phyloP scores from a whole-genome alignment of 2,888 invertebrate genomes.

The Xanthorhoe designata region DNA sequence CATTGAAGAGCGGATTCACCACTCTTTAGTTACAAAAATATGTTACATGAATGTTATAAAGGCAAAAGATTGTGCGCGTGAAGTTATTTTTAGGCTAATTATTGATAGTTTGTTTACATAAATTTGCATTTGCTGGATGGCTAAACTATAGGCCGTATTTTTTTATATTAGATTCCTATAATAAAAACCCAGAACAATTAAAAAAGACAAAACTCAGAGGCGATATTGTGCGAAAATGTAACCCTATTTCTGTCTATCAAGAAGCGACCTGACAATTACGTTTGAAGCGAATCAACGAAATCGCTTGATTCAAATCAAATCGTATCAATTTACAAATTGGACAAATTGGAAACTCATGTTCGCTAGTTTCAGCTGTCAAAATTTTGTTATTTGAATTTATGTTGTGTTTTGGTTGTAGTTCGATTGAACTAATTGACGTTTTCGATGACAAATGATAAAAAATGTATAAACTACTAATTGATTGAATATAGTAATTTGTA shows the following conservation, averaged over 20 bases:
- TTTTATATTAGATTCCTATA: too few relatives aligned
- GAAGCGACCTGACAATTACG: conserved; percentile 26
- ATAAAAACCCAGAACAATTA: neutral
- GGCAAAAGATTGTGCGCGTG: too few relatives aligned
- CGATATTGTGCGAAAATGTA: neutral
- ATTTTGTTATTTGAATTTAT: conserved; percentile 11
- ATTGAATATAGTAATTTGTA: neutral
- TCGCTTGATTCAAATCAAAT: conserved; percentile 25
- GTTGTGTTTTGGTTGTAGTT: neutral
- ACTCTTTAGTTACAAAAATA: too few relatives aligned
- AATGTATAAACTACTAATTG: neutral
- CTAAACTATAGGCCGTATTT: too few relatives aligned
- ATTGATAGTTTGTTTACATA: too few relatives aligned
- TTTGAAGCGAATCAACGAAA: conserved; percentile 16
- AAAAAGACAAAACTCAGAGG: neutral
- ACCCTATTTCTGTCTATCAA: conserved; percentile 9
- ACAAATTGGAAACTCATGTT: conserved; percentile 16
- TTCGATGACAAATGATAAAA: neutral
- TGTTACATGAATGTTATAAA: too few relatives aligned
- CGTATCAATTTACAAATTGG: conserved; percentile 33
- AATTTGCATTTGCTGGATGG: too few relatives aligned
- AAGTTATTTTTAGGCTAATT: too few relatives aligned
- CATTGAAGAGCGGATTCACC: too few relatives aligned
- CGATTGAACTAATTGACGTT: conserved; percentile 6
- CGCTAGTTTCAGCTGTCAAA: conserved; percentile 19